phyloP scores from a whole-genome alignment of 2,797 vertebrate genomes.

The Zalophus californianus region DNA sequence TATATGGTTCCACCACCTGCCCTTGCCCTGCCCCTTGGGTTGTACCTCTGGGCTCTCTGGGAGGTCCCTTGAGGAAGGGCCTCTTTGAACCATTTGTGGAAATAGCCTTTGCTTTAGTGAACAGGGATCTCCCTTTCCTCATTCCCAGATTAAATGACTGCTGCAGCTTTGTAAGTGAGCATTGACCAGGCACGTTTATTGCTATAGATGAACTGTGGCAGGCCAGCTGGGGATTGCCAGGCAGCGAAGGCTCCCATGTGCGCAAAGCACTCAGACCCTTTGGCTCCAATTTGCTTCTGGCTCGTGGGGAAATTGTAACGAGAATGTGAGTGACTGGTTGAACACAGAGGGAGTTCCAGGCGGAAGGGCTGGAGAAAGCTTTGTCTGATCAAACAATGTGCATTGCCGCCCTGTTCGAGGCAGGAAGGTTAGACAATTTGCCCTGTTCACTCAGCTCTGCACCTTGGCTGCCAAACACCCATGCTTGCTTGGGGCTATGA shows the following conservation, averaged over 20 bases:
- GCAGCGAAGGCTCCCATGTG: neutral
- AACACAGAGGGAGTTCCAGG: conserved; percentile 47
- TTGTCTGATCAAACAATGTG: conserved; percentile 53
- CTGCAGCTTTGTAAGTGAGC: conserved; percentile 17
- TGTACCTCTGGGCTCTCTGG: neutral
- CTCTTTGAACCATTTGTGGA: conserved; percentile 56
- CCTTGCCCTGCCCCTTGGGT: neutral
- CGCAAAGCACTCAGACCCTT: conserved; percentile 48
- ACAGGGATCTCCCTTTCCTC: neutral
- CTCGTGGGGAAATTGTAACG: conserved; percentile 28
- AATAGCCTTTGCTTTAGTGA: conserved; percentile 53
- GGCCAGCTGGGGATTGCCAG: neutral
- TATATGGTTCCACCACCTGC: neutral
- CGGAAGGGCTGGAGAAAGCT: conserved; percentile 37
- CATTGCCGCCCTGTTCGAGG: neutral
- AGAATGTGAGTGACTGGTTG: conserved; percentile 54
- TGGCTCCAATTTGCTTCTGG: conserved; percentile 65
- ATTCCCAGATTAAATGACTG: conserved; percentile 21
- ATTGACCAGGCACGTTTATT: conserved; percentile 5
- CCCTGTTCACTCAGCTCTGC: conserved; percentile 29
- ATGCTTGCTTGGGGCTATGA: conserved; percentile 61
- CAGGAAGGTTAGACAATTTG: conserved; percentile 56
- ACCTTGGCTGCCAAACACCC: conserved; percentile 23
- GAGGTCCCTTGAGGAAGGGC: neutral
- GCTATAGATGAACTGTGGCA: conserved; percentile 52